A percentile compares a stretch with the other conserved stretches of the same genome.
These are phyloP conservation scores for Stomorhina lunata DNA, from an alignment of 2,888 invertebrate species.

Conservation along the genomic window DNA sequence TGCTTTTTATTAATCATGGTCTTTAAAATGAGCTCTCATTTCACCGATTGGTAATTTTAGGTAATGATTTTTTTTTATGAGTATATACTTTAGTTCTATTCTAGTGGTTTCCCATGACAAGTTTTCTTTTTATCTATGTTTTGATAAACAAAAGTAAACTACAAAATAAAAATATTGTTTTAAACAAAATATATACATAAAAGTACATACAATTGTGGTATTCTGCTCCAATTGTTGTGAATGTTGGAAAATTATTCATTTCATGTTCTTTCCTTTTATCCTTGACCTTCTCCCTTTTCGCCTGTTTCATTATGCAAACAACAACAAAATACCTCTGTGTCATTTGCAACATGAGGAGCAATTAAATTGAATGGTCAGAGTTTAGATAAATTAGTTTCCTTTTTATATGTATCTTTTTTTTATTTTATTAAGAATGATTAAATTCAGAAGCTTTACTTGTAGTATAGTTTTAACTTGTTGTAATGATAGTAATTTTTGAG, in stretches of 20 bases:
- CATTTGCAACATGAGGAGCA: background rate
- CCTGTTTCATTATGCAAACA: background rate
- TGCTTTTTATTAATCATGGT: too few species aligned
- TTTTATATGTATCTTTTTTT: background rate
- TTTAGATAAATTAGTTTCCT: background rate
- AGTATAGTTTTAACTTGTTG: too few species aligned
- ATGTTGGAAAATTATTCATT: background rate
- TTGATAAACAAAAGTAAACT: slow-evolving; percentile 13
- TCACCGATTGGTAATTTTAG: too few species aligned
- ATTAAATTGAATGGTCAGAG: background rate
- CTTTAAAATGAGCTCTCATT: too few species aligned
- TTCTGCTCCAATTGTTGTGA: slow-evolving; percentile 7
- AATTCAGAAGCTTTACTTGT: too few species aligned
- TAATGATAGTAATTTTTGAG: too few species aligned
- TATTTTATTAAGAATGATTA: too few species aligned
- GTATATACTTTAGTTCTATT: background rate
- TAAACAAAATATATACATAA: background rate
- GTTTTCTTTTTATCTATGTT: background rate
- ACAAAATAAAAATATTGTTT: slow-evolving; percentile 36
- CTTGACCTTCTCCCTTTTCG: slow-evolving; percentile 17
- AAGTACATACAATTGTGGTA: background rate
- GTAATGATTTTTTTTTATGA: too few species aligned
- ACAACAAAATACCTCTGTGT: background rate
- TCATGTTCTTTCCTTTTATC: slow-evolving; percentile 10
- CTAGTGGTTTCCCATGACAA: background rate